Conservation (phyloP, 92 coral and sea anemone species). For the Desmophyllum pertusum region DNA sequence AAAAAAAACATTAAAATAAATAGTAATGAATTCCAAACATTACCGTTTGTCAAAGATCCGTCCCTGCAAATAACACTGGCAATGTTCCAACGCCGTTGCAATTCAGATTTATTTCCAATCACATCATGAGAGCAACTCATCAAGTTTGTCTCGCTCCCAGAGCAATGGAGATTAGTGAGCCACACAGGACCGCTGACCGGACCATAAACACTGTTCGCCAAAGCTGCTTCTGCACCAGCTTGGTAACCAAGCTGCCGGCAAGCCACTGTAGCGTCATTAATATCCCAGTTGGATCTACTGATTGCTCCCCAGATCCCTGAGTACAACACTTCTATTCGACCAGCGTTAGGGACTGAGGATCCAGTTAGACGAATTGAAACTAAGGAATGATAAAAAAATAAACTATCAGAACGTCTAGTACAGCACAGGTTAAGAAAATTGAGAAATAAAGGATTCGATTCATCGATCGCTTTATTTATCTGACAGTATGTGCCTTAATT, state of each 20-base stretch:
- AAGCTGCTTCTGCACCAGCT: slow-evolving; percentile 28
- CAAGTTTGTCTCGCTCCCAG: slow-evolving; percentile 15
- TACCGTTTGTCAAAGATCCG: not conserved
- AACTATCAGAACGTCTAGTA: not conserved
- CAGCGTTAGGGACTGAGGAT: slow-evolving; percentile 16
- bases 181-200: slow-evolving; percentile 13
- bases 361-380: slow-evolving; percentile 28
- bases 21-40: not conserved
- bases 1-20: no score
- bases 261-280: slow-evolving; percentile 28
- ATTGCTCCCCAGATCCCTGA: slow-evolving; percentile 45
- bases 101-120: slow-evolving; percentile 27
- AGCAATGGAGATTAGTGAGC: slow-evolving; percentile 21
- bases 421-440: no score
- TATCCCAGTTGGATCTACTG: slow-evolving; percentile 11
- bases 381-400: not conserved
- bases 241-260: slow-evolving; percentile 44
- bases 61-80: slow-evolving; percentile 29
- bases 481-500: no score
- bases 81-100: no score
- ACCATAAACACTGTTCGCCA: not conserved
- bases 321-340: slow-evolving; percentile 29
- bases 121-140: slow-evolving; percentile 13
- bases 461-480: no score
- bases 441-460: no score